phyloP scores from a whole-genome alignment of 2,797 vertebrate species.

The Paguma larvata region DNA sequence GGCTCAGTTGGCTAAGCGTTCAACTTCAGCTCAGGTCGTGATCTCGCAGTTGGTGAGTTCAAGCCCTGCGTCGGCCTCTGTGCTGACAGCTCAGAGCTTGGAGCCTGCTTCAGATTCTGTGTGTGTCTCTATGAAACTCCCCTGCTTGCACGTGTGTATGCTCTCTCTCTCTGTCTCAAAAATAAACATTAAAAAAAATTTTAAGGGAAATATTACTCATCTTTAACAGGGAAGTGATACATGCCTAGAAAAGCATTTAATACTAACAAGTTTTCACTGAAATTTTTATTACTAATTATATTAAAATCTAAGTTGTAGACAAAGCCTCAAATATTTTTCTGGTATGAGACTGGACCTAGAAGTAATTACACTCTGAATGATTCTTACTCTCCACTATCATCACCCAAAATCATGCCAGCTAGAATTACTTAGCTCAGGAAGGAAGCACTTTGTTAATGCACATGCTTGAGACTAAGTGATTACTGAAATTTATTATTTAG shows the following conservation, averaged over 20 bases:
- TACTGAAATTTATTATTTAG: conserved; percentile 39
- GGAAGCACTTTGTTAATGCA: background rate
- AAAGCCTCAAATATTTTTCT: conserved; percentile 43
- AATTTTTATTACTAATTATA: conserved; percentile 60
- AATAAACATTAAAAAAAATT: conserved; percentile 1
- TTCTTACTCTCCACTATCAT: background rate
- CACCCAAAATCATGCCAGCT: background rate
- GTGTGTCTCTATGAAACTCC: too few species aligned
- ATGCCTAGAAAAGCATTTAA: conserved; percentile 14
- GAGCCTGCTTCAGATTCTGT: too few species aligned
- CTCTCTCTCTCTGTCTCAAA: too few species aligned
- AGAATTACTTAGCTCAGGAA: conserved; percentile 30
- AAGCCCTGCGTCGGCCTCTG: too few species aligned
- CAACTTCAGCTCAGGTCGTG: too few species aligned
- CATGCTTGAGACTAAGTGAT: conserved; percentile 7
- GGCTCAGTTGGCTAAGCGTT: too few species aligned
- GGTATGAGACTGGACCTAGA: background rate
- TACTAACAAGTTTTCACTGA: conserved; percentile 39
- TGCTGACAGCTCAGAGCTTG: too few species aligned
- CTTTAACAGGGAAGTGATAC: conserved; percentile 44
- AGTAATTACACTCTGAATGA: background rate
- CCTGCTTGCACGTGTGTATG: too few species aligned
- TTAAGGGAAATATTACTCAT: conserved; percentile 63
- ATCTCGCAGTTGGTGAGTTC: too few species aligned
- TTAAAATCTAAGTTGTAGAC: conserved; percentile 27